Percentiles rank a stretch among this genome's conserved stretches.
phyloP scores from a whole-genome alignment of 2,113 vertebrate genomes.

The Aviceda subcristata region DNA sequence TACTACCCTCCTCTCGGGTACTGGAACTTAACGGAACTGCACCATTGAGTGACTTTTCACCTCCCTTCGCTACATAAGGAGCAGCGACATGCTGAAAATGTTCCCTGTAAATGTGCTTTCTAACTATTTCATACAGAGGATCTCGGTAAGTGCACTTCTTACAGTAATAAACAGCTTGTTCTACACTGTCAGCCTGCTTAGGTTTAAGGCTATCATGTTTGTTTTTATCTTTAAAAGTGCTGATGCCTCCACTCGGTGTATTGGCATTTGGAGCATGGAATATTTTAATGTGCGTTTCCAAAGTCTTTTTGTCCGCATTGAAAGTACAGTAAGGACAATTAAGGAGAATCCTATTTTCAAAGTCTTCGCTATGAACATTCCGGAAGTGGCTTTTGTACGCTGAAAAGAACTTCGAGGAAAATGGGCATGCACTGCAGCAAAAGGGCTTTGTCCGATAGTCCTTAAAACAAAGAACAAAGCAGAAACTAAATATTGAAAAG shows the following conservation, averaged over 20 bases:
- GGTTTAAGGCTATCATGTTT: constrained; percentile 88
- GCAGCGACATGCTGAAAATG: constrained; percentile 98
- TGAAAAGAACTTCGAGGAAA: constrained; percentile 99
- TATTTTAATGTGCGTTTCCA: constrained; percentile 99
- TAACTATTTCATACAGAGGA: constrained; percentile 97
- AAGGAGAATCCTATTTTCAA: constrained; percentile 97
- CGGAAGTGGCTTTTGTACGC: constrained; percentile 99
- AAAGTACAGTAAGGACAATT: constrained; percentile 99
- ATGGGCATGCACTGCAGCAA: constrained; percentile 98
- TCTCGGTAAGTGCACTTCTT: constrained; percentile 99
- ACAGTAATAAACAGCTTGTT: constrained; percentile 99
- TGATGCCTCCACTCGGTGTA: constrained; percentile 80
- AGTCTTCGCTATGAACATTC: constrained; percentile 98
- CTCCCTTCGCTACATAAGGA: constrained; percentile 91
- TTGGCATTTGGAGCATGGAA: constrained; percentile 94
- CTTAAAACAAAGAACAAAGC: constrained; percentile 75
- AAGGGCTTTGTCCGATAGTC: constrained; percentile 99
- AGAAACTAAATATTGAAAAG: constrained; percentile 1
- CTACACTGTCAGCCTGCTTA: constrained; percentile 88
- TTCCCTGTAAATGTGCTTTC: constrained; percentile 99
- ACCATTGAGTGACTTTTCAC: constrained; percentile 89
- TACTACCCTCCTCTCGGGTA: constrained; percentile 83
- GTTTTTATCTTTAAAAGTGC: constrained; percentile 89
- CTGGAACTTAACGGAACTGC: constrained; percentile 76
- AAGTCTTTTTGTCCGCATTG: constrained; percentile 99